Evolutionary conservation across 1,140 invertebrate genomes (phyloP), one percentile per base, ranked within the genome.

Genomic region (Bombus soroeensis): DNA sequence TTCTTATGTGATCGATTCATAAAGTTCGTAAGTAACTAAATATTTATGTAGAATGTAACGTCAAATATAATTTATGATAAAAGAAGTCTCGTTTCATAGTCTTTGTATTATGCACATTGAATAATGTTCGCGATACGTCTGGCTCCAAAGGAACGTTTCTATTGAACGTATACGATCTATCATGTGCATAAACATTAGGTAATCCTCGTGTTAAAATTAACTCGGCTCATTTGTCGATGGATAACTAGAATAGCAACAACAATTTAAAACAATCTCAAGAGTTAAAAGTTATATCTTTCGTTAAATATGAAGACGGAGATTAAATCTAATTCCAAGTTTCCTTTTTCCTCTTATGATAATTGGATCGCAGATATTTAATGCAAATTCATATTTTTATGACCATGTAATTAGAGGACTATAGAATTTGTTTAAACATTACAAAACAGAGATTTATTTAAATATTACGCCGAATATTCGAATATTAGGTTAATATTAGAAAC

Each of bases 141-240:
- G 64, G n/a, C 32, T 37, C 13, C 43, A 41, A 79, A 68, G 22
- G 64, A 68, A 68, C 12, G 12, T 68, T 79, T n/a, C 43, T 79
- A 79, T 79, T 47, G 39, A 66, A 68, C 32, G 13, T 34, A 18
- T 37, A 47, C 41, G 41, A 66, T 78, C 62, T 66, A 78, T 43
- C 76, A 43, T 79, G 66, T 68, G 62, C 34, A 79, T 22, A 47
- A 68, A 66, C 41, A 43, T 79, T 79, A 79, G 41, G 62, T 41
- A 66, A 79, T 41, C n/a, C 41, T 66, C 15, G 18, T 1, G 77
- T 79, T 79, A 68, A 79, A 79, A 79, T 79, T 68, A 79, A 68
- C 77, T 68, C 41, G n/a, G 12, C 10, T 79, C 32, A 32, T 47
- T 64, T 53, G 5, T 22, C 18, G 18, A 53, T 53, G 34, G 43